phyloP scores from a whole-genome alignment of 2,888 invertebrate species.

The Epinotia nisella region DNA sequence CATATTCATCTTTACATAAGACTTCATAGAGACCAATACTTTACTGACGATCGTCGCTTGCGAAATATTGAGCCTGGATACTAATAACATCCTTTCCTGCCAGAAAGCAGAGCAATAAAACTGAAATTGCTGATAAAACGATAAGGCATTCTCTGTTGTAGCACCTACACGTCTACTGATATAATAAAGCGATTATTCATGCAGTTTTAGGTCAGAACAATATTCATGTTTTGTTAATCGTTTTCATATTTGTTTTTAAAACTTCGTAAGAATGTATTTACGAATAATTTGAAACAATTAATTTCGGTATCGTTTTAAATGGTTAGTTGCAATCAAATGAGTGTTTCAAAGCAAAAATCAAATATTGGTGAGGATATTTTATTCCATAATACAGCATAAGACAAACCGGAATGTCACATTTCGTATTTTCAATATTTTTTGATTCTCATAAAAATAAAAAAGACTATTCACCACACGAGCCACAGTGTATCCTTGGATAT shows the following conservation, averaged over 20 bases:
- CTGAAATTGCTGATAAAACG: neutral
- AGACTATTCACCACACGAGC: constrained; percentile 74
- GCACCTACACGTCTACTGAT: neutral
- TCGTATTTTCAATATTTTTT: constrained; percentile 75
- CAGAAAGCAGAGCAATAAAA: neutral
- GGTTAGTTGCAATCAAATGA: constrained; percentile 44
- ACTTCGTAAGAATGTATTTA: neutral
- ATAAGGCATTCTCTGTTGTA: constrained; percentile 1
- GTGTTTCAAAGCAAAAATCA: constrained; percentile 63
- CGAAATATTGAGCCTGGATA: neutral
- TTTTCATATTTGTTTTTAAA: neutral
- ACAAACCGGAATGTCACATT: constrained; percentile 85
- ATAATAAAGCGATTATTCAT: neutral
- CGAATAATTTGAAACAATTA: neutral
- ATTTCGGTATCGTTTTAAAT: neutral
- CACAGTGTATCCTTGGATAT: constrained; percentile 70
- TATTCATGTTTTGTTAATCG: neutral
- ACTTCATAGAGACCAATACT: too few species aligned
- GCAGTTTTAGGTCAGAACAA: neutral
- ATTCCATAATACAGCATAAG: constrained; percentile 85
- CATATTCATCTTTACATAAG: neutral
- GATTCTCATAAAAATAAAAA: constrained; percentile 80
- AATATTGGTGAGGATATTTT: constrained; percentile 83
- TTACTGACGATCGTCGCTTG: too few species aligned
- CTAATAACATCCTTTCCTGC: neutral